Percentiles rank a stretch among this genome's conserved stretches.
Conservation (phyloP, 1,140 invertebrate species). For the Diuraphis noxia region DNA sequence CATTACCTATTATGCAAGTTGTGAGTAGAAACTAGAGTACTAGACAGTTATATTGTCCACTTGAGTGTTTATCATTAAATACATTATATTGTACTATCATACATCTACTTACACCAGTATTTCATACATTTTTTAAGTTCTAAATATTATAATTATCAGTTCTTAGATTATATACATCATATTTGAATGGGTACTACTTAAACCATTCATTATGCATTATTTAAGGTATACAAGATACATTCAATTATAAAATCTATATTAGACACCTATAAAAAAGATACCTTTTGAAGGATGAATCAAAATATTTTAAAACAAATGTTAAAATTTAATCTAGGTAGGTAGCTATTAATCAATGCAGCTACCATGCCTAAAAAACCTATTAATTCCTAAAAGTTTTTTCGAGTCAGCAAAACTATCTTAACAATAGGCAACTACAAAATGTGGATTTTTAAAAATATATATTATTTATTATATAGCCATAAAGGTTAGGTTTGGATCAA, state of each 20-base stretch:
- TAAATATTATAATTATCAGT: neutral
- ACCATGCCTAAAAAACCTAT: too few relatives aligned
- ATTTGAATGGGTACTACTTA: neutral
- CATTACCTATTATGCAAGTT: neutral
- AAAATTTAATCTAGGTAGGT: too few relatives aligned
- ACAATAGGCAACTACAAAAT: neutral
- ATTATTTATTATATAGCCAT: neutral
- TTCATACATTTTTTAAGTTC: neutral
- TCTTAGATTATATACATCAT: neutral
- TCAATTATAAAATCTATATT: neutral
- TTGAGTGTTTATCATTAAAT: neutral
- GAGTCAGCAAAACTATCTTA: neutral
- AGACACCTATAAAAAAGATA: neutral
- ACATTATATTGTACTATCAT: neutral
- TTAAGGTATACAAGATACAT: neutral
- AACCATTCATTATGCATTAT: neutral
- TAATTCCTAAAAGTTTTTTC: too few relatives aligned
- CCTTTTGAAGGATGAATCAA: too few relatives aligned
- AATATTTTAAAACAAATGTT: too few relatives aligned
- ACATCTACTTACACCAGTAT: neutral
- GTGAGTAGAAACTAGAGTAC: neutral
- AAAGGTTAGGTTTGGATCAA: too few relatives aligned
- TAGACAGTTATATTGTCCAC: neutral
- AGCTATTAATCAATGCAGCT: too few relatives aligned
- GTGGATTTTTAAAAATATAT: neutral